These are phyloP conservation scores for Limenitis camilla DNA, from an alignment of 2,888 invertebrate genomes.

Conservation along the genomic window DNA sequence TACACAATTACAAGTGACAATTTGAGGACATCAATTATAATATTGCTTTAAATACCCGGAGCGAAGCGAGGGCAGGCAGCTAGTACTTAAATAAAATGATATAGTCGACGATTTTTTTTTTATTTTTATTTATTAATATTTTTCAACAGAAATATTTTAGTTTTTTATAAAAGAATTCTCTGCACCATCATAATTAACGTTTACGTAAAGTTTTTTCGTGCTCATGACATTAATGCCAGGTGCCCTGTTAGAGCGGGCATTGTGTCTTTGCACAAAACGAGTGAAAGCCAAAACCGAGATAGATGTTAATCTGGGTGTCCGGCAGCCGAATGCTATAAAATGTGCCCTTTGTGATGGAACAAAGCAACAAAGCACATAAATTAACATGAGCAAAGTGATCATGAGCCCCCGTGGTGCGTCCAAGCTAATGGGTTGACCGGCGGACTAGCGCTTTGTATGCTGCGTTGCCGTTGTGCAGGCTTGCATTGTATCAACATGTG, in stretches of 20 bases:
- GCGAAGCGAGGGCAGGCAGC: too few species aligned
- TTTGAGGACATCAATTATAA: too few species aligned
- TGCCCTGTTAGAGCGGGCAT: constrained; percentile 53
- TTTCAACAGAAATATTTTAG: too few species aligned
- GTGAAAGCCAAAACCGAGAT: constrained; percentile 64
- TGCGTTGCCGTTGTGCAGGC: constrained; percentile 4
- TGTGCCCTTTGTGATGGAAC: constrained; percentile 54
- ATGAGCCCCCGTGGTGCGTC: constrained; percentile 60
- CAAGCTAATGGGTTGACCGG: constrained; percentile 68
- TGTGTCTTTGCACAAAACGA: constrained; percentile 68
- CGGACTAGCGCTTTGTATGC: constrained; percentile 31
- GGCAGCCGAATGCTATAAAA: constrained; percentile 68
- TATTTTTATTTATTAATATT: too few species aligned
- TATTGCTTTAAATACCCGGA: too few species aligned
- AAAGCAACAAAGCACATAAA: constrained; percentile 72
- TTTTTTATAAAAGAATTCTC: constrained; percentile 27
- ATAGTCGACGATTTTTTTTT: too few species aligned
- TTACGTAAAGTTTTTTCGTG: constrained; percentile 7
- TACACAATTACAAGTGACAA: too few species aligned
- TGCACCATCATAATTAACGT: constrained; percentile 19
- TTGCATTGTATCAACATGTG: constrained; percentile 23
- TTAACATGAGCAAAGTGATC: constrained; percentile 72
- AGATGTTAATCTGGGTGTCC: constrained; percentile 73
- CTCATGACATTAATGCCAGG: constrained; percentile 61
- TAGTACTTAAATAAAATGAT: too few species aligned